Evolutionary conservation across 2,888 invertebrate genomes (phyloP), one percentile per base, ranked within the genome.

Genomic region (Trichopria drosophilae): DNA sequence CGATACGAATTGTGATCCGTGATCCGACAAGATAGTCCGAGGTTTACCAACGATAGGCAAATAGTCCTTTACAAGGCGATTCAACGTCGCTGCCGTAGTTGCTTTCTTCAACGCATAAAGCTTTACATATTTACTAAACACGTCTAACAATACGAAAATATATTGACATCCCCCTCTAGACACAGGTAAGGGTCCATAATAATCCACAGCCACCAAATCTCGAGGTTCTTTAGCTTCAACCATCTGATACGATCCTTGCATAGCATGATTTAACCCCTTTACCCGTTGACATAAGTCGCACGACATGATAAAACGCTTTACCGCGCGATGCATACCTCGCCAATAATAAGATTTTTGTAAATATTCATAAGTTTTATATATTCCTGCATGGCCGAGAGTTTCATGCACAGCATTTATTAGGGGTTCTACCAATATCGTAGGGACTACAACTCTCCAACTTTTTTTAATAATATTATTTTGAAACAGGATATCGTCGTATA

Each of bases 1-100:
- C 2, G 34, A 35, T 1, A 34, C 35, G 13, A 48, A 48, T 26
- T 48, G 47, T 2, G 41, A 28, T 2, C 41, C 41, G 5, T 48
- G 40, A 13, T 48, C 48, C 3, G 41, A 34, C 4, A 41, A 26
- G 5, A 48, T 24, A 7, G 19, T 34, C 2, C 4, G 16, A 4
- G 41, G 41, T 26, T 26, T 41, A 2, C 26, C 41, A n/a, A 18
- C 10, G 23, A 26, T 34, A 2, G 26, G 34, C 12, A 41, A 6
- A 9, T 48, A 48, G 6, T 48, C 35, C 1, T 34, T 13, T 7
- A 16, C 3, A 13, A 48, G 3, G n/a, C 28, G 19, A 2, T 20
- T n/a, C 4, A 16, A 2, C 3, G 41, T 32, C 0, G 34, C 35
- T 3, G 22, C 4, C 2, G 26, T 9, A 1, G 44, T 44, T 3